Base-by-base conservation (phyloP, 2,888 invertebrate genomes). In the Linyphia triangularis region DNA sequence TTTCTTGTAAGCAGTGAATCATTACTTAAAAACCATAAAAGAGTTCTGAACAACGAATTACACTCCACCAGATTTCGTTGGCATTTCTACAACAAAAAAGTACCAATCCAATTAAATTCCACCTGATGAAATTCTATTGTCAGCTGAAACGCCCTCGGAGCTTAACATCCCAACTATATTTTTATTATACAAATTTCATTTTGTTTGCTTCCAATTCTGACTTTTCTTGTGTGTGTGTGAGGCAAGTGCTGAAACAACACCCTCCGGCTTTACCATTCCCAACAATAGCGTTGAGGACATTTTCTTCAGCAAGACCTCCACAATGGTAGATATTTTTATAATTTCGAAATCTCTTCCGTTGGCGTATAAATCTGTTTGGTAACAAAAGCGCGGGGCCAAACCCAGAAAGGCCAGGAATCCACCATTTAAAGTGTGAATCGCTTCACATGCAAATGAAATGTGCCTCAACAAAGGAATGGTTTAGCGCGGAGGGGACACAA, bases 371-470 rank as follows among this genome's bases (percentile, higher is more conserved):
- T 51, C 51, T 10, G 16, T 5, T n/a, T 13, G 0, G 51, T 5
- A n/a, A 5, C 13, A 51, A 13, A 16, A 51, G n/a, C 13, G 13
- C n/a, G n/a, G n/a, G n/a, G n/a, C 51, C 9, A 16, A 51, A 51
- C 13, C n/a, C 1, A n/a, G 16, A 43, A 51, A 51, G 51, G 33
- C 9, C 33, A 9, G 51, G n/a, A 51, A n/a, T 51, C 51, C 51
- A n/a, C 51, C 51, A 51, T 51, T 6, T 51, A 5, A n/a, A 5
- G 51, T 13, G 51, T n/a, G 51, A 72, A 26, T 43, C 83, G 30
- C 72, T 73, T 73, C 83, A 37, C 43, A 83, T 83, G 73, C 83
- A 83, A 73, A 83, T 72, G 63, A 28, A n/a, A 43, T 9, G 19
- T 33, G 13, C n/a, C 51, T 51, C 40, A 73, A 83, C 83, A 83